Percentiles rank a stretch among this genome's conserved stretches.
These are phyloP conservation scores for Hylyphantes graminicola DNA, from an alignment of 1,140 invertebrate genomes.

Conservation along the genomic window DNA sequence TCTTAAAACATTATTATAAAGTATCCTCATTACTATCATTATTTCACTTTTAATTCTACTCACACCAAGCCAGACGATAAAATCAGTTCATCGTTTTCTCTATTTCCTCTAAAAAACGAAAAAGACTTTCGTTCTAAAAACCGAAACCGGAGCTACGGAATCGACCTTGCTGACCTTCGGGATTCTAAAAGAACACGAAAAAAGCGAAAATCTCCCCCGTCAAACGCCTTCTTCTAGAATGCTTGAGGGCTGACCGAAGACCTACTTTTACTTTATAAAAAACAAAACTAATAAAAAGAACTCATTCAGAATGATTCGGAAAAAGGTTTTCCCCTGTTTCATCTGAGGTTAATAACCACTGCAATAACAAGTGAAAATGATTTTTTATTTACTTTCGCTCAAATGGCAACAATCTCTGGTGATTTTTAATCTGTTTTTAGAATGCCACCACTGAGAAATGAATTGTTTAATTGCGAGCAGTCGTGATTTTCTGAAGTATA, in stretches of 20 bases:
- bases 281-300: neutral
- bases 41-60: neutral
- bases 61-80: no score
- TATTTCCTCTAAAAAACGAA: conserved; percentile 7
- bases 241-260: conserved; percentile 8
- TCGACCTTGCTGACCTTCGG: conserved; percentile 22
- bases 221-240: neutral
- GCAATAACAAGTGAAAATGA: neutral
- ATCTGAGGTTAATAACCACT: conserved; percentile 31
- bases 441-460: neutral
- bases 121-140: neutral
- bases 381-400: neutral
- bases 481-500: no score
- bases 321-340: neutral
- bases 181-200: neutral
- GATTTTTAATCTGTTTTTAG: neutral
- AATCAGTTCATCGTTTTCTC: neutral
- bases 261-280: conserved; percentile 15
- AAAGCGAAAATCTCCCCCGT: neutral
- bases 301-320: neutral
- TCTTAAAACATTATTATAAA: neutral
- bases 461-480: neutral
- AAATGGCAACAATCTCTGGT: neutral
- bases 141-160: conserved; percentile 1
- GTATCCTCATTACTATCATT: neutral